Conservation (phyloP, 2,113 vertebrate species). For the Pseudorectes ferrugineus region DNA sequence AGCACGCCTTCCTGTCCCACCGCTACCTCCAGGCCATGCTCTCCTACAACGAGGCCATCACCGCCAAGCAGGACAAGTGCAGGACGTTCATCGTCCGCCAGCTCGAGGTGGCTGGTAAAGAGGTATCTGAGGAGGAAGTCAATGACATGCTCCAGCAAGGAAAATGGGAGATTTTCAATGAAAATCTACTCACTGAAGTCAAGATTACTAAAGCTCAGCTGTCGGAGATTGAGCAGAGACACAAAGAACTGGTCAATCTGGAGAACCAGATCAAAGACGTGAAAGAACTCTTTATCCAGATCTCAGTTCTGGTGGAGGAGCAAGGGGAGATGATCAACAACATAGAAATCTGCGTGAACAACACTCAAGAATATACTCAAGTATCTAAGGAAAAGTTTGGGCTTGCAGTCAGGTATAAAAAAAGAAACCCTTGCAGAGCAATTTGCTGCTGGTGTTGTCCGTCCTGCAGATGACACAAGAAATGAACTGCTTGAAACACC, state of each 20-base stretch:
- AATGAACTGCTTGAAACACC: neutral
- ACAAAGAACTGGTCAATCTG: constrained; percentile 87
- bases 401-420: constrained; percentile 84
- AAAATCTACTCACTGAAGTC: constrained; percentile 87
- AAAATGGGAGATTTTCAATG: constrained; percentile 95
- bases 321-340: constrained; percentile 86
- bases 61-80: constrained; percentile 88
- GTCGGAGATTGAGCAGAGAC: constrained; percentile 91
- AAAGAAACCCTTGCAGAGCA: constrained; percentile 81
- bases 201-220: constrained; percentile 88
- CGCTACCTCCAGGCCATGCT: constrained; percentile 85
- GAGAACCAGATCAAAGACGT: constrained; percentile 92
- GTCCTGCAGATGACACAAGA: constrained; percentile 68
- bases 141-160: constrained; percentile 89
- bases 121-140: constrained; percentile 85
- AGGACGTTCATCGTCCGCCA: constrained; percentile 89
- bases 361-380: constrained; percentile 84
- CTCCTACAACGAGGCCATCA: constrained; percentile 83
- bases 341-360: constrained; percentile 85
- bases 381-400: constrained; percentile 86
- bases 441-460: constrained; percentile 91
- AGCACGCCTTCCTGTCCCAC: constrained; percentile 77
- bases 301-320: constrained; percentile 87
- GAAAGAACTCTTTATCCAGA: constrained; percentile 86
- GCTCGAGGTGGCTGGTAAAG: constrained; percentile 87